These are phyloP conservation scores for Diplogasteroides magnus DNA, from an alignment of 1,140 invertebrate species.

Conservation along the genomic window DNA sequence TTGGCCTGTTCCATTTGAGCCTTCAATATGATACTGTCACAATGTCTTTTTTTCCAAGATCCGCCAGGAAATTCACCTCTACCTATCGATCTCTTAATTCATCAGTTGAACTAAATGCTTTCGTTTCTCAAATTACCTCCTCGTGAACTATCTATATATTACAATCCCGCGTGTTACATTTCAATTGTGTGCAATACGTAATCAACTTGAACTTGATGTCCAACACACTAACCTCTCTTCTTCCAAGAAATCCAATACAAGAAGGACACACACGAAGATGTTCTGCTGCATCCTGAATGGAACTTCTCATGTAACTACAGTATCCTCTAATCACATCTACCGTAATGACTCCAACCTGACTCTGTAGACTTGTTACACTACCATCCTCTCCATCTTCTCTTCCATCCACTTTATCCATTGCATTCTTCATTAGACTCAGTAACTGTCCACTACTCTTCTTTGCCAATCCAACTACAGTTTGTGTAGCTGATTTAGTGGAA, in stretches of 20 bases:
- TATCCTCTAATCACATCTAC: background rate
- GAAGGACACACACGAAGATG: background rate
- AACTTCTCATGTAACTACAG: background rate
- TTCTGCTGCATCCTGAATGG: background rate
- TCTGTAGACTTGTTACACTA: background rate
- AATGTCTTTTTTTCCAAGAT: too few species aligned
- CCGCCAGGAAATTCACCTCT: too few species aligned
- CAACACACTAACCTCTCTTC: background rate
- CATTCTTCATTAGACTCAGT: background rate
- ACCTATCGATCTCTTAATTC: too few species aligned
- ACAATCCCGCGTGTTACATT: too few species aligned
- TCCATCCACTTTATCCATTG: background rate
- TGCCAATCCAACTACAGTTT: background rate
- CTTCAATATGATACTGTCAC: too few species aligned
- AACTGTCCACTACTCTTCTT: background rate
- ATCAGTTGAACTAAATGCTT: too few species aligned
- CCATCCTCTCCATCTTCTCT: background rate
- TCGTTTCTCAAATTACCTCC: too few species aligned
- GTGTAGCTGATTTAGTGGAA: background rate
- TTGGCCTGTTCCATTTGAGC: background rate
- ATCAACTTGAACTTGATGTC: background rate
- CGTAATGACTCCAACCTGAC: background rate
- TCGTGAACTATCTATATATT: too few species aligned
- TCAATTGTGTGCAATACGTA: too few species aligned
- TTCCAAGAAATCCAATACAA: background rate